phyloP scores from a whole-genome alignment of 2,113 vertebrate genomes.

The Aix galericulata region DNA sequence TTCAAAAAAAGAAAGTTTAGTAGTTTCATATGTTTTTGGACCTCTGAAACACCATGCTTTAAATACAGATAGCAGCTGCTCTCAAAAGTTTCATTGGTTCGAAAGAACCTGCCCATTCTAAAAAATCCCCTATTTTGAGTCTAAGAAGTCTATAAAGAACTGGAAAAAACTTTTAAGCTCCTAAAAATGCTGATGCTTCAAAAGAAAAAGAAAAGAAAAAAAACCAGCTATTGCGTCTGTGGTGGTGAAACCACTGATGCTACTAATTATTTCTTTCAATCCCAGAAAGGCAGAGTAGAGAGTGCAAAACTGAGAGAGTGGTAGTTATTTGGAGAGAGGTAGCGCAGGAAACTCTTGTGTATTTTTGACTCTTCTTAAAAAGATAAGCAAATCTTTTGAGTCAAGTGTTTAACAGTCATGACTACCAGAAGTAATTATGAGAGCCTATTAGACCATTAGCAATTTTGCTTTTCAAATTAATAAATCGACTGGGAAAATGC shows the following conservation, averaged over 20 bases:
- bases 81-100: not conserved
- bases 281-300: not conserved
- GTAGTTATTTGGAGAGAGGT: not conserved
- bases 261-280: not conserved
- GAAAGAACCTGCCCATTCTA: not conserved
- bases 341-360: not conserved
- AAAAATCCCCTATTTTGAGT: not conserved
- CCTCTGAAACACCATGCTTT: not conserved
- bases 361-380: not conserved
- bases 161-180: not conserved
- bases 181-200: not conserved
- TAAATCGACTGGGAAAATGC: not conserved
- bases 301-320: not conserved
- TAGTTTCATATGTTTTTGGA: not conserved
- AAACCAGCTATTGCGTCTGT: not conserved
- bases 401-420: rapidly evolving
- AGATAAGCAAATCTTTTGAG: not conserved
- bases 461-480: not conserved
- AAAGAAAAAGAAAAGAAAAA: no score
- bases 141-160: not conserved
- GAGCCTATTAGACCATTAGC: not conserved
- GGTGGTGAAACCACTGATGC: not conserved
- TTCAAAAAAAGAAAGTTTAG: not conserved
- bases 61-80: not conserved
- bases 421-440: not conserved